These are phyloP conservation scores for Pyrrhia umbra DNA, from an alignment of 2,888 invertebrate species.

Conservation along the genomic window DNA sequence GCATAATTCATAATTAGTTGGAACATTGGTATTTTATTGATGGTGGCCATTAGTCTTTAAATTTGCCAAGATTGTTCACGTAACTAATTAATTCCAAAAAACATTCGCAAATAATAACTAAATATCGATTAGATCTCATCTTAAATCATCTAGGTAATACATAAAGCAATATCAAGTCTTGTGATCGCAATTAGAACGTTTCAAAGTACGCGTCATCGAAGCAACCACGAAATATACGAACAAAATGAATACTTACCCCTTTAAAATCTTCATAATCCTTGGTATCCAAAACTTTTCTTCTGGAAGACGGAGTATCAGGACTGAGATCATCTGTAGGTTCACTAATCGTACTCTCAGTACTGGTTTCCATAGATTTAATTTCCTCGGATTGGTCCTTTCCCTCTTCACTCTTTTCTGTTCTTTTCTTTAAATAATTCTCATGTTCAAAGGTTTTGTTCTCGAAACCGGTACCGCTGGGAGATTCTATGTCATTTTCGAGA, in stretches of 20 bases:
- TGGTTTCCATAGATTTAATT: conserved; percentile 85
- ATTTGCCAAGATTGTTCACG: no score
- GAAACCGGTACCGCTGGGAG: conserved; percentile 86
- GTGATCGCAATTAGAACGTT: not conserved
- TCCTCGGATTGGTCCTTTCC: conserved; percentile 75
- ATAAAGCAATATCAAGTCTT: not conserved
- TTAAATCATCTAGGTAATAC: not conserved
- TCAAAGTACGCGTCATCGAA: conserved; percentile 30
- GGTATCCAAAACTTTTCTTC: conserved; percentile 77
- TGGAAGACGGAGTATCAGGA: conserved; percentile 81
- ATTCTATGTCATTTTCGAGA: conserved; percentile 85
- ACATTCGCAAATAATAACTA: not conserved
- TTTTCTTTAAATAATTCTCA: conserved; percentile 85
- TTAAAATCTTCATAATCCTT: conserved; percentile 82
- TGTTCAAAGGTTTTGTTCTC: conserved; percentile 88
- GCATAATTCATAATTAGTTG: no score
- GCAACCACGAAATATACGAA: conserved; percentile 43
- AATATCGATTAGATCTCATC: not conserved
- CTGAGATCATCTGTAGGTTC: conserved; percentile 83
- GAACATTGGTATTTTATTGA: no score
- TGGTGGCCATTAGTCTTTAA: no score
- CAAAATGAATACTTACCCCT: conserved; percentile 80
- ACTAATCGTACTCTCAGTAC: conserved; percentile 85
- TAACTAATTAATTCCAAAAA: not conserved
- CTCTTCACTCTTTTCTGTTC: conserved; percentile 80